Base-by-base conservation (phyloP, 2,888 invertebrate species). In the Diaphora mendica region DNA sequence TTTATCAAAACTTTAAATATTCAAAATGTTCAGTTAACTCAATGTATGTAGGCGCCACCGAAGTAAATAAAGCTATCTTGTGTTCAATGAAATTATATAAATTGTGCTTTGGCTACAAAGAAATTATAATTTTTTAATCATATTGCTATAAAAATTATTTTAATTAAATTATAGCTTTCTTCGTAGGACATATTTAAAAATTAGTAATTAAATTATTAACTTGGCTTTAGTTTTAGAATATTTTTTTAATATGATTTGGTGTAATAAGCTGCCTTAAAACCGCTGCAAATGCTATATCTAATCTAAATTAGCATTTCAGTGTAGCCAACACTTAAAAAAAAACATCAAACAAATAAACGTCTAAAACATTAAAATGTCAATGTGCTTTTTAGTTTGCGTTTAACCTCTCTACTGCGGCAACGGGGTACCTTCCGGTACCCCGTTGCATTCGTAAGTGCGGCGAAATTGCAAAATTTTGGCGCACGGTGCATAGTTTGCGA, bases 51-150 rank as follows among this genome's bases (percentile, higher is more conserved):
- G 51, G 11, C 23, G 51, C 51, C 72, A n/a, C 30, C 30, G 85
- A 83, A 73, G 77, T 92, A 90, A 91, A 92, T 91, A 92, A 93
- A 91, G 91, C 89, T 85, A 91, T 93, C 84, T n/a, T 92, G 83
- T 90, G 85, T 88, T 84, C 82, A 90, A 87, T 88, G 80, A 72
- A 86, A 89, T 82, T 85, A 90, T 89, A 89, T 90, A 91, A 91
- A 90, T 87, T 78, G 77, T 80, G 48, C 48, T 75, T 84, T 81
- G 81, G 79, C 85, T 84, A 82, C 81, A 86, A 59, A 79, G 83
- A 59, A 9, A 26, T 72, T n/a, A n/a, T 67, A 30, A 66, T 30
- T 23, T 44, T 62, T 17, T 17, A 65, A 39, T 42, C 71, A 15
- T 64, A 48, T 55, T 68, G 8, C 4, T 59, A 55, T 1, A 59